A percentile compares a stretch with the other conserved stretches of the same genome.
phyloP scores from a whole-genome alignment of 2,888 invertebrate species.

The Epiblema foenella region DNA sequence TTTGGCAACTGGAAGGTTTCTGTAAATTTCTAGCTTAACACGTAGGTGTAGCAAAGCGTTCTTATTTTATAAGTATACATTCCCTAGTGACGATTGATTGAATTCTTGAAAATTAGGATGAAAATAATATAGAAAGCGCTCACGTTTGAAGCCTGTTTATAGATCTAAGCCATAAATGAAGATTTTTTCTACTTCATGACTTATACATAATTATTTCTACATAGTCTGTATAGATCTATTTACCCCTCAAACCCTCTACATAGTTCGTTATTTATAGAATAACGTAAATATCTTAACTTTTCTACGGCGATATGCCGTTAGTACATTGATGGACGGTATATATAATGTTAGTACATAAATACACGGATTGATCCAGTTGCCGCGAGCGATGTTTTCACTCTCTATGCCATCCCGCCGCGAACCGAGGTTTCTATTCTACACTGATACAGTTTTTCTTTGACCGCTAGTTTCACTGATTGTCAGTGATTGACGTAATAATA shows the following conservation, averaged over 20 bases:
- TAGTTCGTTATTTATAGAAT: background rate
- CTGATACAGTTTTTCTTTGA: constrained; percentile 78
- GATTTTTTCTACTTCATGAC: background rate
- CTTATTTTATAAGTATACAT: constrained; percentile 3
- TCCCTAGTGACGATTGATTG: background rate
- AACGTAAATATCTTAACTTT: background rate
- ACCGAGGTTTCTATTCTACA: constrained; percentile 70
- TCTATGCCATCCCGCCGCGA: constrained; percentile 73
- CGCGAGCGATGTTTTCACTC: constrained; percentile 73
- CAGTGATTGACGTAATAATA: constrained; percentile 45
- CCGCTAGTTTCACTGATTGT: constrained; percentile 68
- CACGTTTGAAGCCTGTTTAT: background rate
- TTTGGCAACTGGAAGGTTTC: constrained; percentile 25
- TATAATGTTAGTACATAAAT: constrained; percentile 49
- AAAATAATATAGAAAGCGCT: background rate
- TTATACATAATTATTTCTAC: background rate
- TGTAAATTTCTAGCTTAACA: constrained; percentile 19
- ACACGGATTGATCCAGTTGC: constrained; percentile 59
- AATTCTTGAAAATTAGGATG: background rate
- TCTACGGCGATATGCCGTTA: background rate
- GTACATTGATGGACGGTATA: background rate
- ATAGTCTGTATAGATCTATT: background rate
- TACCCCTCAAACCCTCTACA: background rate
- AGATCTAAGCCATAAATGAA: background rate
- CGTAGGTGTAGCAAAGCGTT: constrained; percentile 1